Evolutionary conservation across 2,888 invertebrate genomes (phyloP).

Genomic region (Gryllus longicercus): DNA sequence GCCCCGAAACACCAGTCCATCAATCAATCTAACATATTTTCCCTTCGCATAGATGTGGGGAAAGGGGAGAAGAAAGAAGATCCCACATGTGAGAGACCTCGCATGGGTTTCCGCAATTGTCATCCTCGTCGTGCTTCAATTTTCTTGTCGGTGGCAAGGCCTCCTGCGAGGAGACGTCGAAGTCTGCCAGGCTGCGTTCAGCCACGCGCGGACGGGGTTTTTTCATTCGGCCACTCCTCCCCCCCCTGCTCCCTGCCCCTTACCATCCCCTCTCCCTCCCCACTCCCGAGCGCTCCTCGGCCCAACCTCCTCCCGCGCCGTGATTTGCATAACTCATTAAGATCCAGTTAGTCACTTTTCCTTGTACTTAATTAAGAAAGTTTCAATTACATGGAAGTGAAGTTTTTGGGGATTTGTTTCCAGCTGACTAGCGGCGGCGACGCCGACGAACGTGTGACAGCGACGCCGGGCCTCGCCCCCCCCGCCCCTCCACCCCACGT

Average conservation of each 20-base stretch:
- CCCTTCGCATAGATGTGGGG: too few species aligned
- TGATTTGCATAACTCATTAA: slow-evolving; percentile 38
- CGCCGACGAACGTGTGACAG: neutral
- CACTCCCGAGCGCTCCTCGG: neutral
- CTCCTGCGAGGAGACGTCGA: too few species aligned
- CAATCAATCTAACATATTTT: too few species aligned
- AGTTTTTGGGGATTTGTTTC: slow-evolving; percentile 33
- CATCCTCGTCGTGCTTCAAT: too few species aligned
- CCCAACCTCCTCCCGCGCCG: slow-evolving; percentile 18
- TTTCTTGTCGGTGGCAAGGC: too few species aligned
- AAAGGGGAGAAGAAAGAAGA: too few species aligned
- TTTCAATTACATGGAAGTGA: slow-evolving; percentile 36
- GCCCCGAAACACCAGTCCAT: too few species aligned
- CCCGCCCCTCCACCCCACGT: neutral
- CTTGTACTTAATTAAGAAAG: slow-evolving; percentile 37
- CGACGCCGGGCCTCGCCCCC: neutral
- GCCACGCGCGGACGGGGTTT: neutral
- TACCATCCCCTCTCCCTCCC: neutral
- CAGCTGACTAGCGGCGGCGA: slow-evolving; percentile 25
- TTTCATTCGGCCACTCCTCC: neutral
- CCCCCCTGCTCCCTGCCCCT: neutral
- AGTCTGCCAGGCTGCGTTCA: neutral
- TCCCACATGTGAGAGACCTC: too few species aligned
- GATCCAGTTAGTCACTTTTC: slow-evolving; percentile 37
- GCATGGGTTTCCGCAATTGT: too few species aligned